Evolutionary conservation across 2,113 vertebrate species (phyloP).

Genomic region (Eclectus roratus): DNA sequence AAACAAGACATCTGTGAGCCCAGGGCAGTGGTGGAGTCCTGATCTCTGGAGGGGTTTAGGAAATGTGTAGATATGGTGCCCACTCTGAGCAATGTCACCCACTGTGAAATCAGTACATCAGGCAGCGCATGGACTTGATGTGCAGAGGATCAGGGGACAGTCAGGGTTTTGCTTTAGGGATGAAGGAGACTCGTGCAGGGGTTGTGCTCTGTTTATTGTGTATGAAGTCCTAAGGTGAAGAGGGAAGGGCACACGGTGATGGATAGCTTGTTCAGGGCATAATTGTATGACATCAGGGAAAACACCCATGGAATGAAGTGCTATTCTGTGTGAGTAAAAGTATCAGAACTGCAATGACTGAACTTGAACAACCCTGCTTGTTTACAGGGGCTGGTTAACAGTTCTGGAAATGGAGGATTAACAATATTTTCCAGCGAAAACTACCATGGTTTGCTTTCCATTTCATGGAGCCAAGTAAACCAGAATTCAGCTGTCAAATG

Average conservation of each 20-base stretch:
- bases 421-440: neutral
- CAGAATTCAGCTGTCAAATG: neutral
- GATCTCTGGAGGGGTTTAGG: neutral
- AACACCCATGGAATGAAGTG: neutral
- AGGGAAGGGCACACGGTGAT: neutral
- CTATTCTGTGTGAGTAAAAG: neutral
- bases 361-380: neutral
- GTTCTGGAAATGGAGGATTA: neutral
- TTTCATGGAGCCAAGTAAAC: neutral
- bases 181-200: neutral
- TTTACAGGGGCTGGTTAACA: neutral
- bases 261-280: neutral
- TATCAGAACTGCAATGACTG: neutral
- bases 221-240: neutral
- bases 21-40: neutral
- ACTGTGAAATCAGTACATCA: neutral
- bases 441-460: neutral
- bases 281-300: neutral
- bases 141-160: neutral
- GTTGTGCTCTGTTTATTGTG: neutral
- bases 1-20: neutral
- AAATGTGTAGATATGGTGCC: neutral
- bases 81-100: neutral
- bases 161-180: neutral
- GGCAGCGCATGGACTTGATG: rapidly evolving